Conservation (phyloP, 2,113 vertebrate genomes). For the Anhinga rufa region DNA sequence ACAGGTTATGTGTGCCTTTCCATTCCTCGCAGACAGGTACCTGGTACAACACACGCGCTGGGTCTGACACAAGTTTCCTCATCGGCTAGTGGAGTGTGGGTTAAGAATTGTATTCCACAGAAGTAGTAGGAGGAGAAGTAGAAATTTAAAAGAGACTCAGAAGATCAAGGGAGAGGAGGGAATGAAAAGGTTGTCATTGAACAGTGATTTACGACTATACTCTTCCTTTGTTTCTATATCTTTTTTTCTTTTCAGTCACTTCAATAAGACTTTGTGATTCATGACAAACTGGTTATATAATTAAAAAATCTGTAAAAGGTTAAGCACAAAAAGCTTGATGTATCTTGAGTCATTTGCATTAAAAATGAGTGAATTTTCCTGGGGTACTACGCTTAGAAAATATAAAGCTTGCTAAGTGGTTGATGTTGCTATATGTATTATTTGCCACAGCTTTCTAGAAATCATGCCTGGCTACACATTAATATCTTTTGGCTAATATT, state of each 20-base stretch:
- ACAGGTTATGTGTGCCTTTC: not conserved
- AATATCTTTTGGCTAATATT: not conserved
- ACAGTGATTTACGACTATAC: not conserved
- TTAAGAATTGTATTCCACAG: not conserved
- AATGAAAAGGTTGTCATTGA: not conserved
- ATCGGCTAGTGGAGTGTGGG: not conserved
- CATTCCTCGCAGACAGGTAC: not conserved
- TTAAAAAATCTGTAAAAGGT: slow-evolving; percentile 54
- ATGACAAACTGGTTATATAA: slow-evolving; percentile 61
- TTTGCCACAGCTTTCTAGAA: not conserved
- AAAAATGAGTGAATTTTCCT: slow-evolving; percentile 45
- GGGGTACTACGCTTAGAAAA: not conserved
- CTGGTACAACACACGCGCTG: not conserved
- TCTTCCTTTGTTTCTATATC: not conserved
- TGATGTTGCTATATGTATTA: not conserved
- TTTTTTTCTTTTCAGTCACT: not conserved
- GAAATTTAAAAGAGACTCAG: not conserved
- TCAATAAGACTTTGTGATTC: slow-evolving; percentile 43
- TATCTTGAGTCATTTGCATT: slow-evolving; percentile 55
- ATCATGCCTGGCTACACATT: not conserved
- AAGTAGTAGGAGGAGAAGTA: not conserved
- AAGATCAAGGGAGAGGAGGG: not conserved
- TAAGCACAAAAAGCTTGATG: slow-evolving; percentile 43
- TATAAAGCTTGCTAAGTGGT: not conserved
- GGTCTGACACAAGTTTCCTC: not conserved